Base-by-base conservation (phyloP, 2,797 vertebrate species). In the Sarcophilus harrisii region DNA sequence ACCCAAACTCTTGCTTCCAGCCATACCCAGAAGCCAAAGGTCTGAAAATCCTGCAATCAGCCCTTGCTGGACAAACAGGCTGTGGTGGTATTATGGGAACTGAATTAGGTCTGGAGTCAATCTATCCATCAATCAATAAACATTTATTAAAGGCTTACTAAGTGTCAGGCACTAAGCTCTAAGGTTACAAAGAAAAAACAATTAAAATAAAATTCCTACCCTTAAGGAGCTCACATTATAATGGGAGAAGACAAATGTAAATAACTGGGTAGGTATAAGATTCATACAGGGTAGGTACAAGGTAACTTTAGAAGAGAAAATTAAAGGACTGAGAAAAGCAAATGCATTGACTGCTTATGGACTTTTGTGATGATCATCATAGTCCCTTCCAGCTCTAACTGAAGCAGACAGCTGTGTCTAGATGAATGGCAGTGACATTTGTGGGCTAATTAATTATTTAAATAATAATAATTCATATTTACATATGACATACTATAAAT, bases 1-100 rank as follows among this genome's bases (percentile, higher is more conserved):
- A 96, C 97, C 96, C 96, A 96, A 97, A 96, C 97, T 91, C 96
- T 96, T 96, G 97, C 92, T 91, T 92, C 96, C 12, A 12, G 59
- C 90, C 90, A 32, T 96, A 96, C 91, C 90, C 54, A 29, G 52
- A 96, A 58, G 62, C 66, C 30, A 18, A 62, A 58, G 45, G 55
- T 28, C 28, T 57, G 66, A 73, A 30, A 58, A 94, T 58, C 16
- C 12, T 54, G 32, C n/a, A 94, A 55, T 91, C 55, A 93, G 30
- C 13, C 6, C 18, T 59, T 57, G 14, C 73, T 57, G 32, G 38
- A 38, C 38, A 81, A 81, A 81, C 38, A 4, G 38, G 21, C 73
- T 24, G 12, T 45, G 38, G 6, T 21, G 18, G 18, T 45, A 81
- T 45, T 24, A 81, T 38, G n/a, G 73, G 21, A 24, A 45, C n/a